Evolutionary conservation across 2,113 vertebrate species (phyloP), one percentile per base, ranked within the genome.

Genomic region (Trogon surrucura): DNA sequence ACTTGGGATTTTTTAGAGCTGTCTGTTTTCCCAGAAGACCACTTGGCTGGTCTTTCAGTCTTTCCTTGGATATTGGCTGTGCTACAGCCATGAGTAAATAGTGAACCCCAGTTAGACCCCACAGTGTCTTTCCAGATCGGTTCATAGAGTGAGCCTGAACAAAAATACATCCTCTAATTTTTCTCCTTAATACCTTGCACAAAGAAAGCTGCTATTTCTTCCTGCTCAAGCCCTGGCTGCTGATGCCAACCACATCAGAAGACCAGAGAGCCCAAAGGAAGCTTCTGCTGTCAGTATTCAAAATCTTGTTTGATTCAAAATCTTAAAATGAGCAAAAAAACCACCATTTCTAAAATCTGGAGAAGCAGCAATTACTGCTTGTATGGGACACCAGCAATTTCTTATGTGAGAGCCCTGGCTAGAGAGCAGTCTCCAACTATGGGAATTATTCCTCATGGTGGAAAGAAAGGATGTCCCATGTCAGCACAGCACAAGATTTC

Each of bases 151-250:
- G 7, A 70, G n/a, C 10, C 53, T 8, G 16, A 11, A 10, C 18
- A 71, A 66, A 73, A 66, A 60, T 5, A 56, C 18, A 65, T 22
- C 26, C 15, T 60, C 36, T 51, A 38, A 11, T 9, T 75, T 45
- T 70, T 50, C n/a, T 66, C 16, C 38, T 65, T 36, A 50, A 60
- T 3, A 7, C 3, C 5, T 21, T 88, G 25, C 50, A 45, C 62
- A 75, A 45, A 74, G 51, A n/a, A 50, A 11, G 29, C 65, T 65
- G 27, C 3, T 32, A 22, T 51, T 73, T 78, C 18, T 60, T 80
- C 34, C 27, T 0, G 0, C 22, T 56, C 11, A 12, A 0, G 0
- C 6, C 26, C 22, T 65, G 61, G 9, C n/a, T 2, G 2, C 57
- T 26, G 53, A 21, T 79, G 27, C 9, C 56, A 19, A 50, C 27